Base-by-base conservation (phyloP, 2,113 vertebrate species). In the Corythaeola cristata region DNA sequence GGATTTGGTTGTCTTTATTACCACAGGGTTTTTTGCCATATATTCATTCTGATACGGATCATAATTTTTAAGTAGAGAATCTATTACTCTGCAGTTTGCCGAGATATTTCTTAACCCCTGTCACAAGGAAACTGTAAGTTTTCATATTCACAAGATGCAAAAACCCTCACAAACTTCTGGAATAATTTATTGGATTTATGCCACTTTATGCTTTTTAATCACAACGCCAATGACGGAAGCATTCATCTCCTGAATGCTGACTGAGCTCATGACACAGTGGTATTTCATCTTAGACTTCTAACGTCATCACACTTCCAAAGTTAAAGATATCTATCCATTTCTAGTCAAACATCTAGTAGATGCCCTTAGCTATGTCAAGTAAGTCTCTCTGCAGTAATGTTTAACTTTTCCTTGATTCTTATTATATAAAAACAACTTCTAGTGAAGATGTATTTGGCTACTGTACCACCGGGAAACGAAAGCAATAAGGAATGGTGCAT, bases 191-290 rank as follows among this genome's bases (percentile, higher is more conserved):
- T 79, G 33, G 60, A 76, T 81, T 90, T 89, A 87, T 69, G 39
- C 45, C 69, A 90, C 33, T 81, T 84, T 56, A 39, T 76, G 69
- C 77, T 58, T 93, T 94, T 93, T 95, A 93, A 96, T 96, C 88
- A 87, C 69, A 73, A n/a, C 0, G 0, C 76, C 1, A 12, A 21
- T 45, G 90, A 84, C 1, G 0, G 80, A 77, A 45, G 53, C 64
- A 56, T 79, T 92, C 73, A 62, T 79, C 77, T 92, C 81, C 73
- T 3, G 10, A 63, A 67, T 73, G 80, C 81, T 77, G 88, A 85
- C 88, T 55, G 85, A 76, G 90, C 76, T 87, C 27, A 53, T 37
- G 86, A 49, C 56, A 87, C 60, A 72, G 35, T 3, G 1, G 20
- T 53, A 92, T 85, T 94, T 92, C 62, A 92, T 87, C 55, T 60